phyloP scores from a whole-genome alignment of 53 echinoderm and acorn worm species.

The Holothuria leucospilota region DNA sequence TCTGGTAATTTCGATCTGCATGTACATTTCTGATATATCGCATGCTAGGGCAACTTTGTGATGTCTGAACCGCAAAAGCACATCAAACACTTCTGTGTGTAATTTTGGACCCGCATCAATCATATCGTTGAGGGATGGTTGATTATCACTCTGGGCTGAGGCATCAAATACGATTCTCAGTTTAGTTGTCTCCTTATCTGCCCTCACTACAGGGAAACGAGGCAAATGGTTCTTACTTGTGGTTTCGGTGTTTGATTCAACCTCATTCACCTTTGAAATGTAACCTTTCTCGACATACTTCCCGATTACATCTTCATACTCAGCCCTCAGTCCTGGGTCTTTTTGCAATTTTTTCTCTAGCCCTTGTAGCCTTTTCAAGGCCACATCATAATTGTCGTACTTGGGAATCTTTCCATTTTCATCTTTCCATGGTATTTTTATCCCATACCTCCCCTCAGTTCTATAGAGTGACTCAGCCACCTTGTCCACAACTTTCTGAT shows the following conservation, averaged over 20 bases:
- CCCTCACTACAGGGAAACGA: not conserved
- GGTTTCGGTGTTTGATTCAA: not conserved
- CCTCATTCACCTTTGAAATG: not conserved
- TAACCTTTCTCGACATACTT: not conserved
- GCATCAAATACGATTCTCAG: not conserved
- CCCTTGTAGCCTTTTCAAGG: not conserved
- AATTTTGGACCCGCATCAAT: not conserved
- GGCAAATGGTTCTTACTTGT: not conserved
- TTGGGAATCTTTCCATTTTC: not conserved
- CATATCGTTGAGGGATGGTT: not conserved
- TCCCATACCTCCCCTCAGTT: not conserved
- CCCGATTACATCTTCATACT: not conserved
- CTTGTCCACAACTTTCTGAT: not conserved
- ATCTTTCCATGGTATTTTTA: slow-evolving; percentile 4
- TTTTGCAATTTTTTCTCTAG: not conserved
- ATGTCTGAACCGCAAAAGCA: not conserved
- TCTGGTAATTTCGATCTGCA: not conserved
- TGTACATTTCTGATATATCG: slow-evolving; percentile 29
- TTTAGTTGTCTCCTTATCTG: not conserved
- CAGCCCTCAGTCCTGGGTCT: not conserved
- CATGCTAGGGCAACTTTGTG: not conserved
- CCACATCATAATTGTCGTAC: slow-evolving; percentile 3
- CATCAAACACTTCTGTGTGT: not conserved
- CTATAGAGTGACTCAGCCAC: not conserved
- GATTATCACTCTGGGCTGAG: not conserved